Evolutionary conservation across 2,888 invertebrate genomes (phyloP).

Genomic region (Zootermopsis nevadensis): DNA sequence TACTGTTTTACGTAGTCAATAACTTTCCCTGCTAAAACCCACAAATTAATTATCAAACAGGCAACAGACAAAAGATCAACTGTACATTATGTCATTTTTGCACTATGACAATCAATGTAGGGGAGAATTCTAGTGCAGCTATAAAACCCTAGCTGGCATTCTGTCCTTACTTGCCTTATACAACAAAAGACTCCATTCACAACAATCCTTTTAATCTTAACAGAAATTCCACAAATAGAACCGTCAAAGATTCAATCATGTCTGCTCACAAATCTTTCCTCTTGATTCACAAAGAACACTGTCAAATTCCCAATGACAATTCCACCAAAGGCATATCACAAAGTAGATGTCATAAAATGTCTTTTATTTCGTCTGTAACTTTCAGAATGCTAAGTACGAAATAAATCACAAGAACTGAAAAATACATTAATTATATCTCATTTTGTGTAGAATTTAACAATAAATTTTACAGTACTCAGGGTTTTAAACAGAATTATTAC

Average conservation of each 20-base stretch:
- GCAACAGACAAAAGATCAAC: background rate
- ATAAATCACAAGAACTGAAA: too few relatives aligned
- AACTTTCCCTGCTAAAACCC: too few relatives aligned
- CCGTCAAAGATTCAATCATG: slow-evolving; percentile 1
- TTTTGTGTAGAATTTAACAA: too few relatives aligned
- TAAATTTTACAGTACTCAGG: too few relatives aligned
- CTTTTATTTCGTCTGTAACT: too few relatives aligned
- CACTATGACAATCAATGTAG: background rate
- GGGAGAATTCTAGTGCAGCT: background rate
- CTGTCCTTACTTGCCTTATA: slow-evolving; percentile 9
- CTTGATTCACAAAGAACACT: background rate
- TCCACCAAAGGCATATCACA: background rate
- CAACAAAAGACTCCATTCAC: slow-evolving; percentile 7
- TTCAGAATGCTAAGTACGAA: too few relatives aligned
- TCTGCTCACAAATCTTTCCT: background rate
- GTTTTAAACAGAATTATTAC: too few relatives aligned
- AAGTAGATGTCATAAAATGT: background rate
- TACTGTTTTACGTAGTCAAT: too few relatives aligned
- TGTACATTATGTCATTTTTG: background rate
- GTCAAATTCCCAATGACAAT: background rate
- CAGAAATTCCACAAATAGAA: background rate
- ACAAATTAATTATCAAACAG: too few relatives aligned
- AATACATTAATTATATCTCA: too few relatives aligned
- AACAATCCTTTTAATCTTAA: background rate
- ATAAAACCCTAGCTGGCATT: slow-evolving; percentile 25